Evolutionary conservation across 1,140 invertebrate species (phyloP).

Genomic region (Eurosta solidaginis): DNA sequence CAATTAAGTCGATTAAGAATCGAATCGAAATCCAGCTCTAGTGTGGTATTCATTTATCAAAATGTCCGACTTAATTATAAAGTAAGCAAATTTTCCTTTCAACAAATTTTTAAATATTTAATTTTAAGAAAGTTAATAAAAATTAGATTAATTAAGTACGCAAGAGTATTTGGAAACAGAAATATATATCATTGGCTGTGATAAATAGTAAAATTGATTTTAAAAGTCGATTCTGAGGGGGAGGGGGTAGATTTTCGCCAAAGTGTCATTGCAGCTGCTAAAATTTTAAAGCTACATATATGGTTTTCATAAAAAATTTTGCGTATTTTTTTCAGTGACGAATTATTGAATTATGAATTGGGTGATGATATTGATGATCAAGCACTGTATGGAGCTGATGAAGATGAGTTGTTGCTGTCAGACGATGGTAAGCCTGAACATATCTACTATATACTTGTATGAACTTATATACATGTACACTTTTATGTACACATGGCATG

Average conservation of each 20-base stretch:
- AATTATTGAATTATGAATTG: constrained; percentile 57
- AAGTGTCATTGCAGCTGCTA: not conserved
- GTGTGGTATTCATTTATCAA: constrained; percentile 18
- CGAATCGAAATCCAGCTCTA: too few relatives aligned
- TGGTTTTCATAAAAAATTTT: not conserved
- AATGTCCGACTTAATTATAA: constrained; percentile 13
- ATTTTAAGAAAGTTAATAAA: not conserved
- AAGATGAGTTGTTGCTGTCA: constrained; percentile 57
- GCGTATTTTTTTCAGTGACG: constrained; percentile 46
- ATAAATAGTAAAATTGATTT: not conserved
- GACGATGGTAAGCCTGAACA: constrained; percentile 52
- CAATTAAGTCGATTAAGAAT: too few relatives aligned
- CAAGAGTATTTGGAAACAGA: not conserved
- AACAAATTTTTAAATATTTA: constrained; percentile 10
- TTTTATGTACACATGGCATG: too few relatives aligned
- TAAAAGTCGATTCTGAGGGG: not conserved
- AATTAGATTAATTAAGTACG: not conserved
- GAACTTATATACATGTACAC: too few relatives aligned
- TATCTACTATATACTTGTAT: not conserved
- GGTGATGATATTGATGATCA: constrained; percentile 57
- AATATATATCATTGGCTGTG: not conserved
- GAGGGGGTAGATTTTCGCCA: constrained; percentile 18
- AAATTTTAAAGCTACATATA: not conserved
- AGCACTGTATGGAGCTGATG: constrained; percentile 53
- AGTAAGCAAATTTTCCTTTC: constrained; percentile 1